Conservation (phyloP, 2,797 vertebrate species). For the Acrossocheilus wenchowensis region DNA sequence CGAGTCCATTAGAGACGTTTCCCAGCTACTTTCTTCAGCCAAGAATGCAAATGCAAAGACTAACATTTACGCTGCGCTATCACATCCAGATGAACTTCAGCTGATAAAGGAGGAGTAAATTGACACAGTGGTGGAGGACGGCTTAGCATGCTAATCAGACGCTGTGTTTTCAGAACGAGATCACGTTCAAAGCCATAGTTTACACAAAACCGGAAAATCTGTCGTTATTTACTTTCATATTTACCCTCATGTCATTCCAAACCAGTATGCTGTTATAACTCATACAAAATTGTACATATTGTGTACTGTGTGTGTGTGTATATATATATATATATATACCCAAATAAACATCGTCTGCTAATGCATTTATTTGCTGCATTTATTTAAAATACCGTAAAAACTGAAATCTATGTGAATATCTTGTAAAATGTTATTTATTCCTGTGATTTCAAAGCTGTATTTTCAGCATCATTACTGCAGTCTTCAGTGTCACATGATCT, state of each 20-base stretch:
- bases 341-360: not conserved
- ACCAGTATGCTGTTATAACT: not conserved
- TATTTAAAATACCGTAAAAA: not conserved
- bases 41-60: conserved; percentile 56
- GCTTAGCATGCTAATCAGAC: conserved; percentile 27
- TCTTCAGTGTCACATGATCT: not conserved
- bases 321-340: not conserved
- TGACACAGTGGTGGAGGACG: conserved; percentile 23
- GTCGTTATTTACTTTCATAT: not conserved
- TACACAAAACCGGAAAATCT: no score
- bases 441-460: not conserved
- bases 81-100: conserved; percentile 34
- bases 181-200: not conserved
- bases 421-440: not conserved
- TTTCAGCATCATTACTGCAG: not conserved
- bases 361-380: not conserved
- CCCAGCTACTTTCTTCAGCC: conserved; percentile 62
- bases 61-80: conserved; percentile 43
- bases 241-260: not conserved
- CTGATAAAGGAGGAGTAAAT: conserved; percentile 24
- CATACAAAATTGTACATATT: not conserved
- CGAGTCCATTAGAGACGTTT: conserved; percentile 83
- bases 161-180: not conserved
- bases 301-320: no score
- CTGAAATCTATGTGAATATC: no score